Evolutionary conservation across 1,140 invertebrate genomes (phyloP), one percentile per base, ranked within the genome.

Genomic region (Anoplolepis gracilipes): DNA sequence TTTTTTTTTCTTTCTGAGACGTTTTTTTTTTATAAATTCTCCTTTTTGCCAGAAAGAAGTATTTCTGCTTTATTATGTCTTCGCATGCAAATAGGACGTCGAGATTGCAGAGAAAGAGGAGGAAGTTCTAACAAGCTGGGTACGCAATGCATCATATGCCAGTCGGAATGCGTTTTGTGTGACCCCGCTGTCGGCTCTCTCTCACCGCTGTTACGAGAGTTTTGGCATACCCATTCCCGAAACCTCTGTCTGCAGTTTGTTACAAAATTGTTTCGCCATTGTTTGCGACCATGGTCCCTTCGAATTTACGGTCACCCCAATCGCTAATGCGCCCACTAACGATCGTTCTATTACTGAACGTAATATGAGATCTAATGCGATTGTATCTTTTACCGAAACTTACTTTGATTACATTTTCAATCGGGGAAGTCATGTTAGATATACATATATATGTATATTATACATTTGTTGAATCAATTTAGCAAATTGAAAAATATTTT

Each of bases 261-360:
- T 87, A 82, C 88, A 49, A 85, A 92, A 93, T 92, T 92, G 91
- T 91, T 90, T 88, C 76, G 57, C 90, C 87, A 91, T 92, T 93
- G 92, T 92, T 90, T 91, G 53, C 72, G 77, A 62, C 85, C 5
- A 85, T 84, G 81, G 28, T n/a, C 84, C 64, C 33, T 49, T 55
- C 69, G 79, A 88, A 92, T 92, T 91, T 87, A 90, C 82, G 76
- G 19, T 42, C 59, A 72, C 70, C 86, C 78, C 67, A 84, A 87
- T 85, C 25, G 78, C 79, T 90, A 92, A 92, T 91, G 88, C 86
- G 81, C 61, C 75, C 78, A 79, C 28, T 73, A 92, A 91, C 88
- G 85, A 89, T 78, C 77, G 59, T 89, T 90, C 87, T 76, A 90
- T 91, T 85, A 89, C 62, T 30, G 53, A 79, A 64, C 84, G 49